Base-by-base conservation (phyloP, 2,113 vertebrate genomes). In the Melanerpes formicivorus region DNA sequence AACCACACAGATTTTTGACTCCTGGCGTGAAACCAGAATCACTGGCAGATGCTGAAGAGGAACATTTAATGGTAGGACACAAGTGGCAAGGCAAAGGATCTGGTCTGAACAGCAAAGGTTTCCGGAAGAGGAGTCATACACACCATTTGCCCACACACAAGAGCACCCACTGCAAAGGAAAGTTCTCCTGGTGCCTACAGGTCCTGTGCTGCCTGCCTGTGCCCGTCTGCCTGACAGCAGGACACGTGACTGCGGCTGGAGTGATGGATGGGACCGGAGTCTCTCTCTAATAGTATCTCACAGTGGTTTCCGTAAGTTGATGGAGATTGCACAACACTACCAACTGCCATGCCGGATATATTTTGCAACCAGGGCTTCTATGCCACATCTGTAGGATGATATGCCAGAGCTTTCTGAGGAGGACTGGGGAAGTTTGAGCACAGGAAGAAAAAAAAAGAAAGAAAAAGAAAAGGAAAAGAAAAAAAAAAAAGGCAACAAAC, bases 301-400 rank as follows among this genome's bases (percentile, higher is more conserved):
- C 60, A 75, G 98, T 97, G 98, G 97, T 98, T 98, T 98, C 98
- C 98, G 98, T 98, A 98, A 98, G 98, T 98, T 98, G 97, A 96
- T 96, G 95, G 92, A n/a, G 96, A 97, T 98, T 98, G 98, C 98
- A 98, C 96, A 98, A 98, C 97, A 88, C 88, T 92, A 95, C 97
- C 97, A 98, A 98, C 98, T 98, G 98, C 98, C 97, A 67, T 84
- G 98, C 97, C 98, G 96, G 98, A 98, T 98, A 97, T 97, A 94
- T 98, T 97, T 98, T 98, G 98, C 97, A 98, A 98, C 96, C 94
- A 92, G 88, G 90, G 83, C 95, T 92, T 76, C 95, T 79, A 75
- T 96, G 97, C 95, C 97, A 96, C 97, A 97, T 94, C 74, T 96
- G 91, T 95, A 82, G 95, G 90, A 96, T 96, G 96, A 96, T 94